Conservation (phyloP, 2,797 vertebrate species). For the Spondyliosoma cantharus region DNA sequence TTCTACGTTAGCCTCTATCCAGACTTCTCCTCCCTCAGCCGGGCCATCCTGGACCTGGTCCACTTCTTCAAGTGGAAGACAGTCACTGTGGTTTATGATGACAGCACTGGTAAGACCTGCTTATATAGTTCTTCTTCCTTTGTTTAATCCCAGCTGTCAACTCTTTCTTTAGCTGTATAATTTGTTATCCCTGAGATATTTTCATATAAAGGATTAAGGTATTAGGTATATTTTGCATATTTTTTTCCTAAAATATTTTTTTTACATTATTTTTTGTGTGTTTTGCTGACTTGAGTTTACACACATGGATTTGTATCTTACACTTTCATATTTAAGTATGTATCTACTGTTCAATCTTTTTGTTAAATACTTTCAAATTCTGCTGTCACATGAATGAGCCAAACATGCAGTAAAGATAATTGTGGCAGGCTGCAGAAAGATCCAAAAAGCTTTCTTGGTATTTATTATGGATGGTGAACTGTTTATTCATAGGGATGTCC, state of each 20-base stretch:
- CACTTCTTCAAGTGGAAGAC: slow-evolving; percentile 99
- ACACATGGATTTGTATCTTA: neutral
- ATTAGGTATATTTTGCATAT: neutral
- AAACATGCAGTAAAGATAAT: neutral
- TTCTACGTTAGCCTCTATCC: slow-evolving; percentile 98
- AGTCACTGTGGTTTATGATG: slow-evolving; percentile 97
- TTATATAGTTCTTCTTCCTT: neutral
- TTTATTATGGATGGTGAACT: neutral
- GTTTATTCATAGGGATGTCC: no score
- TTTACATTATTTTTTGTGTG: neutral
- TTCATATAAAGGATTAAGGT: neutral
- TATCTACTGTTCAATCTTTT: no score
- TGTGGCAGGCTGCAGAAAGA: no score
- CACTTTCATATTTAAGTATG: neutral
- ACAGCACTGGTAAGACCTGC: slow-evolving; percentile 92
- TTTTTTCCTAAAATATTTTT: no score
- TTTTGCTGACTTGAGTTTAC: neutral
- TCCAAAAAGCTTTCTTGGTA: no score
- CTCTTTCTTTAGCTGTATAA: neutral
- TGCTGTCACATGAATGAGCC: neutral
- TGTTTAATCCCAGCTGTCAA: neutral
- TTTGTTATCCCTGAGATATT: neutral
- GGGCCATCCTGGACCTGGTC: slow-evolving; percentile 97
- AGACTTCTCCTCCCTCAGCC: slow-evolving; percentile 97
- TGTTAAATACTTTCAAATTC: neutral